Evolutionary conservation across 2,888 invertebrate species (phyloP).

Genomic region (Amphipoea oculea): DNA sequence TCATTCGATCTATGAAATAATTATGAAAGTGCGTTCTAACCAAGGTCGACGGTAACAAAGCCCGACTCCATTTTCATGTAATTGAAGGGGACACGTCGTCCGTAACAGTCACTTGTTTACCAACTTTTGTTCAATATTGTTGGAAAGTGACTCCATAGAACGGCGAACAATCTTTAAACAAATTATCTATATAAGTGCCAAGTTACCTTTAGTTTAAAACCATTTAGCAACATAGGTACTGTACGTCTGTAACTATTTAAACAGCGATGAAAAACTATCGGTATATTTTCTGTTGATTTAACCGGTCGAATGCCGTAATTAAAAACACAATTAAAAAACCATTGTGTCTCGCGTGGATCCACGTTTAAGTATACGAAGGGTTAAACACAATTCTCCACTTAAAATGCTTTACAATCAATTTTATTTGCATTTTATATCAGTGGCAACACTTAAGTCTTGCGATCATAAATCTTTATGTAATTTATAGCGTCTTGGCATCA

Average conservation of each 20-base stretch:
- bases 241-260: slow-evolving; percentile 20
- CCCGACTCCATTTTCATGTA: slow-evolving; percentile 73
- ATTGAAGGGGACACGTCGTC: slow-evolving; percentile 79
- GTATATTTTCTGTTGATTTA: slow-evolving; percentile 20
- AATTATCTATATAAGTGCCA: slow-evolving; percentile 66
- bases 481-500: slow-evolving; percentile 51
- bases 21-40: slow-evolving; percentile 62
- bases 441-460: slow-evolving; percentile 45
- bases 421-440: slow-evolving; percentile 40
- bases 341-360: too few species aligned
- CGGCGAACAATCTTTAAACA: slow-evolving; percentile 68
- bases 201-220: slow-evolving; percentile 59
- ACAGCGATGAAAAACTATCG: not conserved
- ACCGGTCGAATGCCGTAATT: too few species aligned
- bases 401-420: slow-evolving; percentile 39
- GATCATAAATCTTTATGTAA: slow-evolving; percentile 46
- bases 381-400: slow-evolving; percentile 24
- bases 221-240: slow-evolving; percentile 24
- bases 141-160: slow-evolving; percentile 53
- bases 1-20: slow-evolving; percentile 62
- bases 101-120: slow-evolving; percentile 73
- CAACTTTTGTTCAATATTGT: slow-evolving; percentile 76
- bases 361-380: too few species aligned
- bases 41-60: slow-evolving; percentile 67
- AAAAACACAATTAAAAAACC: too few species aligned